These are phyloP conservation scores for Venustaconcha ellipsiformis DNA, from an alignment of 1,140 invertebrate genomes.

Conservation along the genomic window DNA sequence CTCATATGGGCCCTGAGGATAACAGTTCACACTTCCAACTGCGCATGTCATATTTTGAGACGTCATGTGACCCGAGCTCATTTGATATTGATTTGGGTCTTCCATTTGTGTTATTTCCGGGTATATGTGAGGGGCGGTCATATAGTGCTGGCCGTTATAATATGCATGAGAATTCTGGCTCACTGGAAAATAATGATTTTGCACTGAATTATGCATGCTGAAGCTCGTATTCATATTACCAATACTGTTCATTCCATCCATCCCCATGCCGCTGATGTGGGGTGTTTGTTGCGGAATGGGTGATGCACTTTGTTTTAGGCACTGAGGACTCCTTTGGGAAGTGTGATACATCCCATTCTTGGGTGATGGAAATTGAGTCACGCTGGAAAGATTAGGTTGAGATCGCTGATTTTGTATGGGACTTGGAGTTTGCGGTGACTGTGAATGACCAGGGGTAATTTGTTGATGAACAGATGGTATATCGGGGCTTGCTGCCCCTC, in stretches of 20 bases:
- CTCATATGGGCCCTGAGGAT: conserved; percentile 44
- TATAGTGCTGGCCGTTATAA: conserved; percentile 28
- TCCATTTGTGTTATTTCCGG: conserved; percentile 34
- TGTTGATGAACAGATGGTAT: conserved; percentile 19
- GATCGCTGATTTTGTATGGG: conserved; percentile 36
- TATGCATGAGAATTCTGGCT: conserved; percentile 20
- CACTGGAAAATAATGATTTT: conserved; percentile 28
- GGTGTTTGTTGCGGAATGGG: conserved; percentile 22
- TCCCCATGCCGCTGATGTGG: conserved; percentile 25
- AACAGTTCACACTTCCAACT: conserved; percentile 34
- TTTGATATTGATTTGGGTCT: conserved; percentile 28
- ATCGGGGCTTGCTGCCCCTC: conserved; percentile 21
- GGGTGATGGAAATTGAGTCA: conserved; percentile 15
- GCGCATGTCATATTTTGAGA: conserved; percentile 35
- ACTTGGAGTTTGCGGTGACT: conserved; percentile 25
- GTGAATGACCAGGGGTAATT: conserved; percentile 17
- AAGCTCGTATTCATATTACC: conserved; percentile 29
- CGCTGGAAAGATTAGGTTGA: conserved; percentile 27
- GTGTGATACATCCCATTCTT: conserved; percentile 26
- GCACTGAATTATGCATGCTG: conserved; percentile 54
- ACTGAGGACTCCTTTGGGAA: conserved; percentile 38
- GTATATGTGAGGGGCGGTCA: conserved; percentile 34
- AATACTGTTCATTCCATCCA: conserved; percentile 26
- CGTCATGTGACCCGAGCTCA: conserved; percentile 24
- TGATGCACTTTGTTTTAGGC: conserved; percentile 36